These are phyloP conservation scores for Melanerpes aurifrons DNA, from an alignment of 2,113 vertebrate genomes.

Conservation along the genomic window DNA sequence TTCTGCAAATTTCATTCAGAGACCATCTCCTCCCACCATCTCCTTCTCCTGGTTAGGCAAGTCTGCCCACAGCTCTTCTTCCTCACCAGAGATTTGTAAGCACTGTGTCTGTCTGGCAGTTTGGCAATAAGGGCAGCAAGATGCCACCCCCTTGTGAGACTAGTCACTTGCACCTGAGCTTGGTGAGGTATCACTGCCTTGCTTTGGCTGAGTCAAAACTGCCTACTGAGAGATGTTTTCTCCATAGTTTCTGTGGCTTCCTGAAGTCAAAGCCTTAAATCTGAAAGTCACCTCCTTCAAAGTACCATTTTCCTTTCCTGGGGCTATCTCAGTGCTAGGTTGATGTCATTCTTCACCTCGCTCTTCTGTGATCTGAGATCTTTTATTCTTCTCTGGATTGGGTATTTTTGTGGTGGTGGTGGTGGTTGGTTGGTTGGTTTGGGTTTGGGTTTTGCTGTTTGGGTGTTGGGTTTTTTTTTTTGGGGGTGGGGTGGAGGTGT, in stretches of 20 bases:
- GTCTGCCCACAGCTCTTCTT: background rate
- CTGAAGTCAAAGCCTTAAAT: background rate
- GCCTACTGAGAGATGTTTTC: background rate
- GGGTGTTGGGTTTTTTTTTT: no score
- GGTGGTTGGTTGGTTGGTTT: no score
- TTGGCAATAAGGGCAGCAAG: background rate
- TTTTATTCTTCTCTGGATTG: no score
- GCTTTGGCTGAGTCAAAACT: background rate
- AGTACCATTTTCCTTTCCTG: background rate
- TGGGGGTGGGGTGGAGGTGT: no score
- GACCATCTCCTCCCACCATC: background rate
- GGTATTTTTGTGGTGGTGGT: no score
- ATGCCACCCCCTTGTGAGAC: background rate
- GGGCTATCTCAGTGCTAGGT: background rate
- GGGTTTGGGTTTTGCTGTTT: no score
- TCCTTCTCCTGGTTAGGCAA: background rate
- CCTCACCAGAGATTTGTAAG: background rate
- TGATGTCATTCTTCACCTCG: background rate
- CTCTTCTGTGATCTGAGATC: background rate
- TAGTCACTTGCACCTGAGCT: background rate
- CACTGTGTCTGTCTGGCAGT: background rate
- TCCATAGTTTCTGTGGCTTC: background rate
- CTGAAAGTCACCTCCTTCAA: background rate
- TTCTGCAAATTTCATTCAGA: slow-evolving; percentile 6
- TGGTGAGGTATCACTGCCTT: background rate